phyloP scores from a whole-genome alignment of 1,140 invertebrate species.

The Papilio polyxenes region DNA sequence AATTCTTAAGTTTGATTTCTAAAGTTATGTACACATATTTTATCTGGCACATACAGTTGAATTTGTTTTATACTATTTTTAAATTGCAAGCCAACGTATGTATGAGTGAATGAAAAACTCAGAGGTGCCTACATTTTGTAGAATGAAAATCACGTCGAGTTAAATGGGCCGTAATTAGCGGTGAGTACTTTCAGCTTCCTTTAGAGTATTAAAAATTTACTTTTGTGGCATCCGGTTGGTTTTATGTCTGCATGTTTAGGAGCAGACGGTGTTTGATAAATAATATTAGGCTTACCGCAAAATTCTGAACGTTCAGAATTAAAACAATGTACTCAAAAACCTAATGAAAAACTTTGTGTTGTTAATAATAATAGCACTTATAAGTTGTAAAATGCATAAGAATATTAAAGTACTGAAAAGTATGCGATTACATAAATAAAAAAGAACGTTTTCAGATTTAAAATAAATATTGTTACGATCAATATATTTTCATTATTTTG shows the following conservation, averaged over 20 bases:
- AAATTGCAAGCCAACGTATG: neutral
- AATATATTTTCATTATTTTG: no score
- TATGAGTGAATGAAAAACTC: neutral
- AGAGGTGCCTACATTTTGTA: neutral
- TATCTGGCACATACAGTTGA: neutral
- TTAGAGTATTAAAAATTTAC: neutral
- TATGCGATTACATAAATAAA: no score
- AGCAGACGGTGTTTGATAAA: neutral
- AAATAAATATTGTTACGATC: no score
- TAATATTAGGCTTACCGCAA: neutral
- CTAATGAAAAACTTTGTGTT: neutral
- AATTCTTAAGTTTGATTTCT: no score
- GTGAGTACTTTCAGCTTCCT: constrained; percentile 1
- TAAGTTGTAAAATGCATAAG: no score
- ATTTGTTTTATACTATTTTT: neutral
- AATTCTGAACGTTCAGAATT: neutral
- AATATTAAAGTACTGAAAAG: no score
- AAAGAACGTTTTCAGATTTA: no score
- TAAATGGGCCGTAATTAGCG: constrained; percentile 17
- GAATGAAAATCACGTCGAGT: neutral
- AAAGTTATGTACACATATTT: neutral
- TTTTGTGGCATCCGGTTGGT: neutral
- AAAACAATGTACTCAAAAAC: neutral
- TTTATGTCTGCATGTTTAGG: neutral
- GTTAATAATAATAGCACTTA: no score